Base-by-base conservation (phyloP, 2,888 invertebrate genomes). In the Alitta virens region DNA sequence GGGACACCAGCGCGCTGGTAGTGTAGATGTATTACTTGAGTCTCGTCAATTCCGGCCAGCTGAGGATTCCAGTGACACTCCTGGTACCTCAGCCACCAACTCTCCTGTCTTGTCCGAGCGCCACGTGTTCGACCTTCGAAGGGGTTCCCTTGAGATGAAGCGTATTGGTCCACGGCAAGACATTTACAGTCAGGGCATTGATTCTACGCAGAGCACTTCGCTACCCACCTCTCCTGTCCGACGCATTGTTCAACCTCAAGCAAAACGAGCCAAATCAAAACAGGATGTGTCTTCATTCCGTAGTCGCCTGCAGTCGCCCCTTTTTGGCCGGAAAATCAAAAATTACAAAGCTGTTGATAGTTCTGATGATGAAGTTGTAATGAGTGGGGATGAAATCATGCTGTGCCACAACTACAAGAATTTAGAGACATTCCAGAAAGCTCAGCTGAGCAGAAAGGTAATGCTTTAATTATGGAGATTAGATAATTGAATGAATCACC, bases 381-480 rank as follows among this genome's bases (percentile, higher is more conserved):
- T 60, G 33, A 63, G 62, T 18, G 58, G 54, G 14, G 76, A 75
- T 61, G 74, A 76, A 38, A 67, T 73, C n/a, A 71, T 71, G 56
- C 63, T 71, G 33, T 65, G 71, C 18, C 73, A 73, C 46, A 75
- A 73, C 59, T 79, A 74, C 67, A 74, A 75, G 63, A 76, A 76
- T 63, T 67, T 80, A 56, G 79, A 79, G 67, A 73, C 76, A 2
- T 78, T 79, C 66, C 79, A 80, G 62, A 79, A 79, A 64, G 75
- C 79, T 54, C 78, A 79, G 64, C 72, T 79, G 21, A 76, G 73
- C 65, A 75, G 77, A 63, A 80, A 79, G 78, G 80, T 79, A 53
- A 33, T 33, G n/a, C n/a, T n/a, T n/a, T n/a, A n/a, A n/a, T n/a
- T n/a, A n/a, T n/a, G n/a, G n/a, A n/a, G n/a, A n/a, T n/a, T n/a